Evolutionary conservation across 92 coral and sea anemone species (phyloP).

Genomic region (Palythoa grandis): DNA sequence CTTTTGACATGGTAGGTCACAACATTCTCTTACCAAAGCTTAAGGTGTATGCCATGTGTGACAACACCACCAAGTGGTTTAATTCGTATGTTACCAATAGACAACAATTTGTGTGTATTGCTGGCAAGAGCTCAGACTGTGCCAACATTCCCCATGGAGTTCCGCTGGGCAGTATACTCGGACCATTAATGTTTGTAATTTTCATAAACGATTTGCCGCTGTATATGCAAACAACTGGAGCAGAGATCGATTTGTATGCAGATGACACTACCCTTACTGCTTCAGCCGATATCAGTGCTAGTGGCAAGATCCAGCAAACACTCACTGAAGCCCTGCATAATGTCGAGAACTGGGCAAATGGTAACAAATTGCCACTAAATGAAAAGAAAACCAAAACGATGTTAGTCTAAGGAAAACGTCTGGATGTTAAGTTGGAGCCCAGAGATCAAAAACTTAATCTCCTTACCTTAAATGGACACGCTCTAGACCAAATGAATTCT

Average conservation of each 20-base stretch:
- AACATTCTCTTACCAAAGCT: slow-evolving; percentile 44
- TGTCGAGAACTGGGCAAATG: slow-evolving; percentile 47
- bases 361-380: slow-evolving; percentile 50
- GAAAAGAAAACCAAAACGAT: slow-evolving; percentile 44
- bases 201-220: slow-evolving; percentile 44
- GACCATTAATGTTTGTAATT: slow-evolving; percentile 42
- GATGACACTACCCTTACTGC: slow-evolving; percentile 44
- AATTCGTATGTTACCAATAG: slow-evolving; percentile 52
- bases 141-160: slow-evolving; percentile 40
- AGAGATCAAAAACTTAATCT: slow-evolving; percentile 14
- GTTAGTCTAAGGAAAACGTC: slow-evolving; percentile 48
- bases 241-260: slow-evolving; percentile 44
- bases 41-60: slow-evolving; percentile 39
- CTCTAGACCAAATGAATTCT: slow-evolving; percentile 29
- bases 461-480: slow-evolving; percentile 25
- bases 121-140: slow-evolving; percentile 35
- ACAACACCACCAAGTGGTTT: slow-evolving; percentile 46
- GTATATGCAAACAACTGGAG: slow-evolving; percentile 4
- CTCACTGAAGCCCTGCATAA: neutral
- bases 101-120: slow-evolving; percentile 52
- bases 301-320: neutral
- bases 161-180: slow-evolving; percentile 49
- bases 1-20: slow-evolving; percentile 55
- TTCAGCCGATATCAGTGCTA: slow-evolving; percentile 26
- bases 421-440: slow-evolving; percentile 1